Evolutionary conservation across 2,797 vertebrate genomes (phyloP).

Genomic region (Hyperoplus lanceolatus): DNA sequence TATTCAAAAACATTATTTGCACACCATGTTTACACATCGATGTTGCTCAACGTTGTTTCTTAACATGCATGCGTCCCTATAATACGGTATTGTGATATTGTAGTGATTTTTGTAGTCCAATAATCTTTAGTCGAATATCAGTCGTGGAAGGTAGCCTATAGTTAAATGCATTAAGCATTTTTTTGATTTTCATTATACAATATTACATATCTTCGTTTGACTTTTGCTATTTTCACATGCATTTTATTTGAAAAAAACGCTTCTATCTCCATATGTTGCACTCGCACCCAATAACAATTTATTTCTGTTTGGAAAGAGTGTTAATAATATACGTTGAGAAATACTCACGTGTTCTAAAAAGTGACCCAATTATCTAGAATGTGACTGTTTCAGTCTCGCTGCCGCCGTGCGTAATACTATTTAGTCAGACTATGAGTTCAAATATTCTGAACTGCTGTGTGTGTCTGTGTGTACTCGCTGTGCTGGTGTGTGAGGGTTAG

Average conservation of each 20-base stretch:
- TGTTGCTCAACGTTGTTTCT: background rate
- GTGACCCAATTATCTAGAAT: background rate
- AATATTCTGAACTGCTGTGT: background rate
- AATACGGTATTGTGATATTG: background rate
- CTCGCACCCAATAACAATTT: background rate
- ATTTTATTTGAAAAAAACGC: background rate
- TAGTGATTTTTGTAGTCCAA: slow-evolving; percentile 2
- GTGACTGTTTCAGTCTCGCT: background rate
- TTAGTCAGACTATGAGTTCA: rapidly evolving
- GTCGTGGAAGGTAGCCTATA: background rate
- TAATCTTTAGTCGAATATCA: background rate
- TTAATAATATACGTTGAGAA: background rate
- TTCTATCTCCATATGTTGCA: background rate
- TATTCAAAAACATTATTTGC: background rate
- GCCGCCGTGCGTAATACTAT: background rate
- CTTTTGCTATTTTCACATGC: background rate
- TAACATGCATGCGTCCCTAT: background rate
- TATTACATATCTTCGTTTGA: background rate
- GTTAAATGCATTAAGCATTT: background rate
- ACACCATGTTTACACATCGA: background rate
- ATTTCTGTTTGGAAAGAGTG: background rate
- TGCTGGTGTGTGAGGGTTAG: slow-evolving; percentile 40
- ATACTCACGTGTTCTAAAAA: background rate
- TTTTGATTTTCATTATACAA: background rate
- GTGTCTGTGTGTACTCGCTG: background rate